Base-by-base conservation (phyloP, 35 echinoderm and acorn worm species). In the Apostichopus japonicus region DNA sequence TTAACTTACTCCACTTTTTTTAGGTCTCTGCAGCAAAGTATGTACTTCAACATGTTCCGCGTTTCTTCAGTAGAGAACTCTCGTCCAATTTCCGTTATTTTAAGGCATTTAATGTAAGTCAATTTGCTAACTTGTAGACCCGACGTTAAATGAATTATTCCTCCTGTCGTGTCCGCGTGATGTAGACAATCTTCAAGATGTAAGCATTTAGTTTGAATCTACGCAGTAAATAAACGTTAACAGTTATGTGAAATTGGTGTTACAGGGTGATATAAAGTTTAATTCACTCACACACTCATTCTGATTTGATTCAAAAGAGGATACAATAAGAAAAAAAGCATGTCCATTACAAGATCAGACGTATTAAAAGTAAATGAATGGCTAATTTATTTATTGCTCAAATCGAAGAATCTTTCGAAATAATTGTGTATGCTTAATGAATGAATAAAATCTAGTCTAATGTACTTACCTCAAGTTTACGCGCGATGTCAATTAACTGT, bases 401-500 rank as follows among this genome's bases (percentile, higher is more conserved):
- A 65, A 65, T 16, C 8, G 16, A 65, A 16, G 16, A 9, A 9
- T 16, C 8, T 11, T 65, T 33, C 27, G 27, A 33, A 33, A 33
- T 33, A 1, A 33, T 33, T 33, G n/a, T n/a, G n/a, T n/a, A 33
- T 33, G 27, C 27, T 33, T 33, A 33, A 4, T 22, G 17, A 22
- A 72, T 16, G 0, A 16, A 72, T 6, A 16, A 0, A 23, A n/a
- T n/a, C n/a, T n/a, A 72, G 11, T 72, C 17, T 6, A 19, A 16
- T 72, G 1, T 72, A 72, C 80, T 56, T n/a, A 84, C 80, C n/a
- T 84, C 15, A 16, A 56, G 19, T 84, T 19, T 84, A 8, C 11
- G 0, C 0, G 80, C 54, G n/a, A 84, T 84, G n/a, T 84, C 86
- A 6, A 88, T n/a, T 27, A 88, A 16, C 59, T 88, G 86, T 21